Evolutionary conservation across 1,140 invertebrate species (phyloP).

Genomic region (Trachymyrmex cornetzi): DNA sequence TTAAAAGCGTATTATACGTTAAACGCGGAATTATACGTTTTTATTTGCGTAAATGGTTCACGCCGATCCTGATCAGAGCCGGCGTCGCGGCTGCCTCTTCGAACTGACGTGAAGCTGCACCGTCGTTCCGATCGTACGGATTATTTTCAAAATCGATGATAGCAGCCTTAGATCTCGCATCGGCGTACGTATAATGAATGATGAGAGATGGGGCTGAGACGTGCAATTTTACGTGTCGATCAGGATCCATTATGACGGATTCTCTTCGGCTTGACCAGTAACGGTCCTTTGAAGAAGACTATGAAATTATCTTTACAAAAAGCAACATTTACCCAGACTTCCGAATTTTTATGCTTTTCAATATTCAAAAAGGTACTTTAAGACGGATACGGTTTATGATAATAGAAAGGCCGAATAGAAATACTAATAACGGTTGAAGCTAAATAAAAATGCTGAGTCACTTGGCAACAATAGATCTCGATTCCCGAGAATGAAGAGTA

Average conservation of each 20-base stretch:
- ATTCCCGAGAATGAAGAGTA: neutral
- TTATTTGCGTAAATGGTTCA: conserved; percentile 23
- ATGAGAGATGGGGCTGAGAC: neutral
- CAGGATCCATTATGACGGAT: neutral
- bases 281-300: neutral
- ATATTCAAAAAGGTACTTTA: neutral
- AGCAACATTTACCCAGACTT: neutral
- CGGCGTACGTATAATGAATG: neutral
- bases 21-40: conserved; percentile 48
- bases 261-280: neutral
- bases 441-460: neutral
- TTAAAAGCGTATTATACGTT: conserved; percentile 18
- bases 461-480: neutral
- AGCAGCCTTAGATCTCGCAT: neutral
- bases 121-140: neutral
- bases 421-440: too few species aligned
- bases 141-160: conserved; percentile 41
- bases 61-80: neutral
- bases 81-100: neutral
- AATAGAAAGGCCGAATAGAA: neutral
- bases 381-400: neutral
- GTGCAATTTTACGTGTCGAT: conserved; percentile 1
- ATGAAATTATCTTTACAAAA: neutral
- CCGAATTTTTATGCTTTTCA: neutral
- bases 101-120: neutral